These are phyloP conservation scores for Amorpha juglandis DNA, from an alignment of 2,888 invertebrate genomes.

Conservation along the genomic window DNA sequence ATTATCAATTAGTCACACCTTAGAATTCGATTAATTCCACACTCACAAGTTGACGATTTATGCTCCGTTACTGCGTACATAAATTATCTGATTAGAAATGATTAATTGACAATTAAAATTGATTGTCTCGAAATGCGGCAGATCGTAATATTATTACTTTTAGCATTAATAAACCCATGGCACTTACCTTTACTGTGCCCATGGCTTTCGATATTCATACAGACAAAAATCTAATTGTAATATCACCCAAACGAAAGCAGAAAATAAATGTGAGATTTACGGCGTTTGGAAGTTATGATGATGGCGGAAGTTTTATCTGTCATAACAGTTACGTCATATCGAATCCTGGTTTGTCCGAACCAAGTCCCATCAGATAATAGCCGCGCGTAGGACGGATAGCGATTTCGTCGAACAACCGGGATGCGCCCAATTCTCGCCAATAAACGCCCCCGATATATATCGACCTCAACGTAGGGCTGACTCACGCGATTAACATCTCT, in stretches of 20 bases:
- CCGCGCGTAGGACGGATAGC: constrained; percentile 76
- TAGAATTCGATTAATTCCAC: too few species aligned
- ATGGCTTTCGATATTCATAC: background rate
- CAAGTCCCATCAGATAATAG: constrained; percentile 71
- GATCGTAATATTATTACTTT: too few species aligned
- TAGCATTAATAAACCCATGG: too few species aligned
- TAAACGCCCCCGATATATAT: constrained; percentile 78
- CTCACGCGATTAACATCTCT: constrained; percentile 67
- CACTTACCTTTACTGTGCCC: too few species aligned
- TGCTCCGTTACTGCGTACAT: too few species aligned
- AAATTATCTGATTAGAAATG: too few species aligned
- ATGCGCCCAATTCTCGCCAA: constrained; percentile 83
- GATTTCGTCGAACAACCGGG: constrained; percentile 80
- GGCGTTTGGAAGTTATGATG: constrained; percentile 37
- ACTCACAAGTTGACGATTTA: too few species aligned
- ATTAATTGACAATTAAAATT: too few species aligned
- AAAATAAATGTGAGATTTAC: constrained; percentile 21
- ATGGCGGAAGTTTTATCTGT: constrained; percentile 58
- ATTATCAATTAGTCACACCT: too few species aligned
- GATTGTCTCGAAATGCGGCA: too few species aligned
- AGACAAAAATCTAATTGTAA: background rate
- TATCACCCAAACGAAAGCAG: background rate
- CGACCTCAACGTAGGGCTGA: constrained; percentile 60
- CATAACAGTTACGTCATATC: constrained; percentile 64
- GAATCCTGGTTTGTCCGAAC: constrained; percentile 63